These are phyloP conservation scores for Eupithecia abbreviata DNA, from an alignment of 2,888 invertebrate species.

Conservation along the genomic window DNA sequence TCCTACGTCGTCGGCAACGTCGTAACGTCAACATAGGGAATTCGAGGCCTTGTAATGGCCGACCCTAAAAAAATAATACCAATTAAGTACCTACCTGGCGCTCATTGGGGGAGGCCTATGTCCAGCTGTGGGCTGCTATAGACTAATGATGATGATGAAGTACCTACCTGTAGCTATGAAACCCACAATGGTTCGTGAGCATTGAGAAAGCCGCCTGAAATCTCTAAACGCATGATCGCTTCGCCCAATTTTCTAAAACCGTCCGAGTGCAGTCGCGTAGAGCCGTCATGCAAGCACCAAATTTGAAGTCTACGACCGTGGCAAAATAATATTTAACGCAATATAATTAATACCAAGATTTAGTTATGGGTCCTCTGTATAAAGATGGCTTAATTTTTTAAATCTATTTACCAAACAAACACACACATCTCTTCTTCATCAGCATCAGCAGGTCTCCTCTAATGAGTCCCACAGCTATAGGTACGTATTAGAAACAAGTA, in stretches of 20 bases:
- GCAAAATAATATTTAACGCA: constrained; percentile 27
- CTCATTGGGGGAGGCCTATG: too few species aligned
- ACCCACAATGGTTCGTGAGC: background rate
- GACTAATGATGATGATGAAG: background rate
- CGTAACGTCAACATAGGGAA: background rate
- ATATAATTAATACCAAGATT: background rate
- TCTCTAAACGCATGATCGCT: constrained; percentile 40
- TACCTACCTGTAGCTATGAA: background rate
- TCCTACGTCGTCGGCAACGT: background rate
- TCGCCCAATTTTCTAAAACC: constrained; percentile 37
- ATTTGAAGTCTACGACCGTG: constrained; percentile 38
- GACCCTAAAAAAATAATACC: background rate
- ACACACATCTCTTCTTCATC: too few species aligned
- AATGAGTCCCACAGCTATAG: too few species aligned
- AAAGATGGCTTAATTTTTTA: too few species aligned
- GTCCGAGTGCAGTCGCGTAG: constrained; percentile 39
- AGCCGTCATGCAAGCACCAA: constrained; percentile 41
- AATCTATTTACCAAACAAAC: too few species aligned
- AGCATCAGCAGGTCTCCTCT: too few species aligned
- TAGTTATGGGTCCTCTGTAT: background rate
- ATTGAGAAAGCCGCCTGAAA: constrained; percentile 29
- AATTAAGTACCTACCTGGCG: background rate
- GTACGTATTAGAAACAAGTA: too few species aligned
- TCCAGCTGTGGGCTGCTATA: too few species aligned
- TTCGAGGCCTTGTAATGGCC: background rate